Conservation (phyloP, 2,797 vertebrate species). For the Champsocephalus esox region DNA sequence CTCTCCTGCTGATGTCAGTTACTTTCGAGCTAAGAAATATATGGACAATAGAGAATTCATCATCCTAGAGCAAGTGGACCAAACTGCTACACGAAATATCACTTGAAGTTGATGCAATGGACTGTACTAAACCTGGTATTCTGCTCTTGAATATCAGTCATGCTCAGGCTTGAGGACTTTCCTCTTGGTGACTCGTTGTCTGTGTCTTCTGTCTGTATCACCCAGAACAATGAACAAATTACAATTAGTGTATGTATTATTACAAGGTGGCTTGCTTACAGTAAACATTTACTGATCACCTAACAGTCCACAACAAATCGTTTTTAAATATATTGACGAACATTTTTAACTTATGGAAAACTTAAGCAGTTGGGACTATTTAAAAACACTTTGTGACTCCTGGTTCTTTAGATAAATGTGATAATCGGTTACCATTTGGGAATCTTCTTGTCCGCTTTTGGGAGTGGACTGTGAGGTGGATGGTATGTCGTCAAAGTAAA, state of each 20-base stretch:
- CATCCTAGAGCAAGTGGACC: background rate
- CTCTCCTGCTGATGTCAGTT: constrained; percentile 61
- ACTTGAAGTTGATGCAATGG: background rate
- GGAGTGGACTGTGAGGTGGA: constrained; percentile 26
- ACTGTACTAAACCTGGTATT: constrained; percentile 46
- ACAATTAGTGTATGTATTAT: background rate
- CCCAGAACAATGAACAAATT: background rate
- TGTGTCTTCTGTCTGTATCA: constrained; percentile 35
- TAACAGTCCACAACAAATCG: background rate
- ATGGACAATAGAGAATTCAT: background rate
- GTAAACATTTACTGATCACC: background rate
- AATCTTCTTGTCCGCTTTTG: background rate
- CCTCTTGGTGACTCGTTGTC: constrained; percentile 12
- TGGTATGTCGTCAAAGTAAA: constrained; percentile 22
- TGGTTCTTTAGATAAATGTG: no score
- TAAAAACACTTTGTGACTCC: background rate
- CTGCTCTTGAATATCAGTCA: constrained; percentile 36
- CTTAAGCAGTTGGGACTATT: background rate
- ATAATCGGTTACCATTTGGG: constrained; percentile 4
- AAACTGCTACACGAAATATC: background rate
- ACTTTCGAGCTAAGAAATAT: constrained; percentile 41
- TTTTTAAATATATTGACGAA: background rate
- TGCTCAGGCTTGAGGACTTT: constrained; percentile 18
- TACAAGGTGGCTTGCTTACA: background rate
- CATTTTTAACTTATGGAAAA: background rate